These are phyloP conservation scores for Actinemys pallida DNA, from an alignment of 2,113 vertebrate species.

Conservation along the genomic window DNA sequence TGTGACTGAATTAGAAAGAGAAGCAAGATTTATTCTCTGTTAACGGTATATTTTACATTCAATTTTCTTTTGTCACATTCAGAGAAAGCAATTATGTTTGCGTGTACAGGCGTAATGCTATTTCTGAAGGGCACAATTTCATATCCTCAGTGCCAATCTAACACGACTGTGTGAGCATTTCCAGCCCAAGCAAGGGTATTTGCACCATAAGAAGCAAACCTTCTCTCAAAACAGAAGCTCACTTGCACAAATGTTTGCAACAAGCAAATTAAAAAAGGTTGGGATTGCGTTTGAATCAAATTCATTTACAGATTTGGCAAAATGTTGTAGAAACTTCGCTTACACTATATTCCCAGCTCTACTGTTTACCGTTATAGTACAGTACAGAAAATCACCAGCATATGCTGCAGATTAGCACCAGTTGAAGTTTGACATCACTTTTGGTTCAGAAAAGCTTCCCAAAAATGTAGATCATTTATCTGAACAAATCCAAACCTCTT, in stretches of 20 bases:
- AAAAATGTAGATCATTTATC: not conserved
- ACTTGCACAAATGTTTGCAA: not conserved
- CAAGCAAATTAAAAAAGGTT: not conserved
- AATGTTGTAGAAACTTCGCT: not conserved
- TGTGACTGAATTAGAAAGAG: not conserved
- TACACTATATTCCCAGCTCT: not conserved
- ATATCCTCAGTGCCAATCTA: slow-evolving; percentile 43
- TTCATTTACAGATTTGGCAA: not conserved
- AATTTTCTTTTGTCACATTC: slow-evolving; percentile 73
- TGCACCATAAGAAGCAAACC: slow-evolving; percentile 10
- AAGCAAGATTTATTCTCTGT: slow-evolving; percentile 54
- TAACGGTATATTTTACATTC: slow-evolving; percentile 64
- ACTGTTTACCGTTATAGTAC: not conserved
- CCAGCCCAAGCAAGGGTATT: not conserved
- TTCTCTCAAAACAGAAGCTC: slow-evolving; percentile 25
- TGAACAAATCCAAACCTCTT: not conserved
- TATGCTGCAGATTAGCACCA: accelerated
- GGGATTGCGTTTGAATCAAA: not conserved
- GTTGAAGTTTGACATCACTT: not conserved
- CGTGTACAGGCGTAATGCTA: slow-evolving; percentile 49
- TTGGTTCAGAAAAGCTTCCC: not conserved
- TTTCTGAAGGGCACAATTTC: slow-evolving; percentile 35
- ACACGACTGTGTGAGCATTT: slow-evolving; percentile 21
- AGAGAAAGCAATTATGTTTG: slow-evolving; percentile 68
- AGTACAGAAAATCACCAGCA: accelerated